Conservation (phyloP, 2,888 invertebrate species). For the Colostygia pectinataria region DNA sequence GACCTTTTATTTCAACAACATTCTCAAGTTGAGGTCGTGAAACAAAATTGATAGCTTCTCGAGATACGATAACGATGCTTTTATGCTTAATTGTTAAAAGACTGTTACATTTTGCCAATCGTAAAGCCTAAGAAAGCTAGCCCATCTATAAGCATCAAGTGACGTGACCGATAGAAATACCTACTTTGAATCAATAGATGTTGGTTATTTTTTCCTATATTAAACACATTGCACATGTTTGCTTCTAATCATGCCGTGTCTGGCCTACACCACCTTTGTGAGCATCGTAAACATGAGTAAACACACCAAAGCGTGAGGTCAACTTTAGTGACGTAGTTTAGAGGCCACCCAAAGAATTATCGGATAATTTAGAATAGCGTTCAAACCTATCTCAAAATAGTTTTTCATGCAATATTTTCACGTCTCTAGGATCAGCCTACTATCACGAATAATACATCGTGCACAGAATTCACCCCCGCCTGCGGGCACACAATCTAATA, state of each 20-base stretch:
- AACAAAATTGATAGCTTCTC: slow-evolving; percentile 6
- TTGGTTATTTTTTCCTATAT: no score
- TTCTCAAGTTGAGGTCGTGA: slow-evolving; percentile 1
- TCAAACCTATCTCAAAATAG: neutral
- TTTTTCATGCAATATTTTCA: slow-evolving; percentile 34
- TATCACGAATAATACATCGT: slow-evolving; percentile 47
- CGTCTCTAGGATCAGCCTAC: slow-evolving; percentile 48
- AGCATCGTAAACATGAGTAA: no score
- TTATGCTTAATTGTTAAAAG: neutral
- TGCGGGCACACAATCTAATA: slow-evolving; percentile 68
- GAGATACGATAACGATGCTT: slow-evolving; percentile 29
- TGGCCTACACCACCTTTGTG: no score
- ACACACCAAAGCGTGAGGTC: no score
- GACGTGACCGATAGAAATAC: no score
- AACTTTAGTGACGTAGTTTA: no score
- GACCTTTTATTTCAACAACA: slow-evolving; percentile 13
- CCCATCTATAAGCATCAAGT: no score
- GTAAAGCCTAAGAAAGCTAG: no score
- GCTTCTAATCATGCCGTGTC: neutral
- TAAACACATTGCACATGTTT: no score
- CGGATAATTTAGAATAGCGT: neutral
- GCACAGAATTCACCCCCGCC: slow-evolving; percentile 62
- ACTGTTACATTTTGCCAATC: no score
- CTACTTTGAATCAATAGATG: no score
- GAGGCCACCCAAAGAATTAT: no score